These are phyloP conservation scores for Sarcophaga caerulescens DNA, from an alignment of 2,888 invertebrate genomes.

Conservation along the genomic window DNA sequence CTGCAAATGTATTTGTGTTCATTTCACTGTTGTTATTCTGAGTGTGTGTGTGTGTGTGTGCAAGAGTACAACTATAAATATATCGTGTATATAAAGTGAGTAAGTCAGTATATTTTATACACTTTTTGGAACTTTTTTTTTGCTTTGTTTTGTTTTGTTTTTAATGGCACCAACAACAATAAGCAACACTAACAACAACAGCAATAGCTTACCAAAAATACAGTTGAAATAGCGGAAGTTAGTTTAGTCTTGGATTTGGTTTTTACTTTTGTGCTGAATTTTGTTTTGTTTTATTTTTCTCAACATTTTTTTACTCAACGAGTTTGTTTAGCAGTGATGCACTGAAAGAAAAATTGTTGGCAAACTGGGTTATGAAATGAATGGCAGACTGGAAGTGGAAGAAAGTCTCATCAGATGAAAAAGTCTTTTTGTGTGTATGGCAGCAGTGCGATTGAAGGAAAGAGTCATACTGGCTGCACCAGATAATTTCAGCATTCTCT, in stretches of 20 bases:
- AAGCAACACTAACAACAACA: constrained; percentile 3
- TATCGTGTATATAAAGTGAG: constrained; percentile 12
- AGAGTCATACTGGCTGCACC: too few species aligned
- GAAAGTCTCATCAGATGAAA: too few species aligned
- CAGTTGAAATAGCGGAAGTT: constrained; percentile 44
- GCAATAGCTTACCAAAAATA: constrained; percentile 41
- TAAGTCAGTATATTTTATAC: constrained; percentile 38
- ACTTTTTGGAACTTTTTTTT: constrained; percentile 37
- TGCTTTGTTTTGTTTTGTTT: too few species aligned
- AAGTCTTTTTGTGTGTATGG: too few species aligned
- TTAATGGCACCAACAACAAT: constrained; percentile 14
- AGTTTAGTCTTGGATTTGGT: constrained; percentile 58
- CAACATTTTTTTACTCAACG: constrained; percentile 1
- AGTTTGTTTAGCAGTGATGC: background rate
- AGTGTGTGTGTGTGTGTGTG: background rate
- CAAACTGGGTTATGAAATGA: too few species aligned
- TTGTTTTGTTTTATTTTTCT: constrained; percentile 26
- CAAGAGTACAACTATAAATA: background rate
- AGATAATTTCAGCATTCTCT: too few species aligned
- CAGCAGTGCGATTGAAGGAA: too few species aligned
- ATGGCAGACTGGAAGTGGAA: too few species aligned
- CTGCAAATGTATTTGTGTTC: too few species aligned
- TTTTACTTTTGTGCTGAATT: constrained; percentile 23
- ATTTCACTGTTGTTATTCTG: too few species aligned
- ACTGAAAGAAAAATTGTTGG: constrained; percentile 1